Conservation (phyloP, 1,140 invertebrate species). For the Berghia stephanieae region DNA sequence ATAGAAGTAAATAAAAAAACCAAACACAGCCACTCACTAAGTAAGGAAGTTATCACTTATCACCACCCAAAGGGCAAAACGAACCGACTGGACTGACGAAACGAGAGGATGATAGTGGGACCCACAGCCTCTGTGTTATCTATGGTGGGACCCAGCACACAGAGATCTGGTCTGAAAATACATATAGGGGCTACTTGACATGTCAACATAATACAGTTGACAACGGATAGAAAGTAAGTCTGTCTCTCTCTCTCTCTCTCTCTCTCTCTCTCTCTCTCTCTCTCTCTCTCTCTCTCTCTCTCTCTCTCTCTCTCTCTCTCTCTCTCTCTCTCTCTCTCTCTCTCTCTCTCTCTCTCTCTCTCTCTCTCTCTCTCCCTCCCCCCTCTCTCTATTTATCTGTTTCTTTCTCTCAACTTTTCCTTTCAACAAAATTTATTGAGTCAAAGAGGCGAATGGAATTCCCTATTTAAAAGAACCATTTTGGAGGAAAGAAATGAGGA, state of each 20-base stretch:
- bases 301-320: not conserved
- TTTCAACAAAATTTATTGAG: too few species aligned
- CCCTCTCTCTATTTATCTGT: too few species aligned
- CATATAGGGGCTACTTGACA: not conserved
- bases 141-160: not conserved
- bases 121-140: not conserved
- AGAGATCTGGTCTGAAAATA: not conserved
- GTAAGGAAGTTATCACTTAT: too few species aligned
- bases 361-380: not conserved
- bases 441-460: too few species aligned
- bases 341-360: not conserved
- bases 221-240: not conserved
- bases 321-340: not conserved
- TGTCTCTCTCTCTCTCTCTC: slow-evolving; percentile 1
- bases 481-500: too few species aligned
- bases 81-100: not conserved
- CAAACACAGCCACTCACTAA: too few species aligned
- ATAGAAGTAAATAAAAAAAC: not conserved
- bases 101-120: not conserved
- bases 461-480: too few species aligned
- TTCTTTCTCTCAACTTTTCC: not conserved
- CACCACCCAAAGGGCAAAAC: not conserved
- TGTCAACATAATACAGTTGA: not conserved
- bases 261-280: not conserved
- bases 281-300: not conserved